Conservation (phyloP, 2,113 vertebrate genomes). For the Ptilorrhoa leucosticta region DNA sequence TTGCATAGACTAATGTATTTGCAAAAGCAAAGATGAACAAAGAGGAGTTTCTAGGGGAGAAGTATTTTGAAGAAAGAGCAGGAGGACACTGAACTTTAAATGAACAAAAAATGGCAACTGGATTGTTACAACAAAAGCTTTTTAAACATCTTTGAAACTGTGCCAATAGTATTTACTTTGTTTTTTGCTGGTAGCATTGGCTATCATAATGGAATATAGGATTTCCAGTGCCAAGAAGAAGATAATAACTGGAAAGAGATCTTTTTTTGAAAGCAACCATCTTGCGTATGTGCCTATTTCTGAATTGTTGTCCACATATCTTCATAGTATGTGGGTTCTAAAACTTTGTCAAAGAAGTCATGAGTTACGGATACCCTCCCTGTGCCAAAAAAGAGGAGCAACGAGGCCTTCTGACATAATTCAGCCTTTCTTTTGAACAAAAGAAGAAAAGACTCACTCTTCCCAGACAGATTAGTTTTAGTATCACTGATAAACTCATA, state of each 20-base stretch:
- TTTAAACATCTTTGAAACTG: background rate
- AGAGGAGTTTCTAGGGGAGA: conserved; percentile 4
- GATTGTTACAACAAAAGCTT: background rate
- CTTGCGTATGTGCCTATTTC: conserved; percentile 10
- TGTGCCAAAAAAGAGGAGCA: background rate
- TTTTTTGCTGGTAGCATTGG: background rate
- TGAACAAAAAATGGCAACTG: conserved; percentile 1
- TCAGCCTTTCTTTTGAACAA: background rate
- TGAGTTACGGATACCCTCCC: background rate
- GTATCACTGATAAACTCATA: background rate
- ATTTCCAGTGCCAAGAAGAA: conserved; percentile 35
- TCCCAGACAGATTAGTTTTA: background rate
- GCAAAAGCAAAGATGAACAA: conserved; percentile 28
- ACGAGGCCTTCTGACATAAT: background rate
- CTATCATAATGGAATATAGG: background rate
- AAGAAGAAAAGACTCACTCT: background rate
- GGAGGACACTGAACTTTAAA: background rate
- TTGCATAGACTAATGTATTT: background rate
- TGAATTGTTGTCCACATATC: background rate
- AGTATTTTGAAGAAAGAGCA: background rate
- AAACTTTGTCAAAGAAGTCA: background rate
- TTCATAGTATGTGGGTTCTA: background rate
- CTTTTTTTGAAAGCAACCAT: conserved; percentile 8
- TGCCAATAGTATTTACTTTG: conserved; percentile 8
- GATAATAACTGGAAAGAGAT: background rate